phyloP scores from a whole-genome alignment of 2,888 invertebrate genomes.

The Tenodera sinensis region DNA sequence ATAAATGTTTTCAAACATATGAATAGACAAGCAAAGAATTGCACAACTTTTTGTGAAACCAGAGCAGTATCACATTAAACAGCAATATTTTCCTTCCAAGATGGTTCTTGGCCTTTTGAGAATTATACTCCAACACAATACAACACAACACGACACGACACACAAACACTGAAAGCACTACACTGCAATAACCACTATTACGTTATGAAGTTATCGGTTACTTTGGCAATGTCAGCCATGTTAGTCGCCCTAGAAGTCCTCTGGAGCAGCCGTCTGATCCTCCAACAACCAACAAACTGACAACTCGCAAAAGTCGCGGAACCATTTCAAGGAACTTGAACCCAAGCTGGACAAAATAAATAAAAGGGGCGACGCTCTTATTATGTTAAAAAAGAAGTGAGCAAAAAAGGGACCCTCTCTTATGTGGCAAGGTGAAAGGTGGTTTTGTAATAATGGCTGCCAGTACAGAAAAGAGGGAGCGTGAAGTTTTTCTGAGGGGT shows the following conservation, averaged over 20 bases:
- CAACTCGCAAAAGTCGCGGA: not conserved
- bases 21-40: too few relatives aligned
- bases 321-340: not conserved
- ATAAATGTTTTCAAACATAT: too few relatives aligned
- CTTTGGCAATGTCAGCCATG: not conserved
- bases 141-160: not conserved
- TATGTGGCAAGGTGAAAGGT: slow-evolving; percentile 1
- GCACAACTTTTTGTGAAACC: too few relatives aligned
- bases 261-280: not conserved
- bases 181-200: not conserved
- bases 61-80: too few relatives aligned
- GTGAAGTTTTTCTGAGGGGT: not conserved
- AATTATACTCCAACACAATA: not conserved
- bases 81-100: too few relatives aligned
- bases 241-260: not conserved
- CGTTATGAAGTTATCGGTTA: not conserved
- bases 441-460: slow-evolving; percentile 8
- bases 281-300: not conserved
- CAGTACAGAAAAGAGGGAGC: not conserved
- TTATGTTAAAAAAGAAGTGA: slow-evolving; percentile 1
- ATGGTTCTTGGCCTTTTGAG: too few relatives aligned
- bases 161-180: not conserved
- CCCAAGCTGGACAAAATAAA: slow-evolving; percentile 13
- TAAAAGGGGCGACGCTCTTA: slow-evolving; percentile 1
- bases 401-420: not conserved